A percentile compares a stretch with the other conserved stretches of the same genome.
These are phyloP conservation scores for Glyptemys insculpta DNA, from an alignment of 2,797 vertebrate species.

Conservation along the genomic window DNA sequence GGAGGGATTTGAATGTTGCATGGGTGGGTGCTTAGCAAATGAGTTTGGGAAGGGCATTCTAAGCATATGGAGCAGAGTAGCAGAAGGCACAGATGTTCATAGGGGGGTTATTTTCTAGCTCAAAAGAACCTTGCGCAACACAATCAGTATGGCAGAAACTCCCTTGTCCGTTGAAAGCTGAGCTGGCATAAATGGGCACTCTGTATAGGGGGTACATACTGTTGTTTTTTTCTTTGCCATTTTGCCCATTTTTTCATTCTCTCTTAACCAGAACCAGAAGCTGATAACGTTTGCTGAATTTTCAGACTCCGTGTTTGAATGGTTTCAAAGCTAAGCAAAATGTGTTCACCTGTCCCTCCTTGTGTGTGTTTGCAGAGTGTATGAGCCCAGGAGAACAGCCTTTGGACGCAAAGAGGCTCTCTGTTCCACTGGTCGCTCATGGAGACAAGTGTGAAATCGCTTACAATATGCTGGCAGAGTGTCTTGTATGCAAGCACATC, in stretches of 20 bases:
- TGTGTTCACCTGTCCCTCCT: not conserved
- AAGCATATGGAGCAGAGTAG: not conserved
- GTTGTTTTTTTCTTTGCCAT: not conserved
- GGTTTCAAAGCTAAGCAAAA: not conserved
- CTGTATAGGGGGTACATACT: not conserved
- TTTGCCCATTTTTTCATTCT: not conserved
- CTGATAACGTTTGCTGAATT: not conserved
- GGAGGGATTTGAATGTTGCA: not conserved
- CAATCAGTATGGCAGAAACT: not conserved
- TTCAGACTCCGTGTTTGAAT: not conserved
- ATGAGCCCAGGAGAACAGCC: not conserved
- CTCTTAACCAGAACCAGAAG: not conserved
- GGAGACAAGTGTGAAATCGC: rapidly evolving
- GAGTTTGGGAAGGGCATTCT: not conserved
- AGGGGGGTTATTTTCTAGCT: not conserved
- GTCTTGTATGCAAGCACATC: not conserved
- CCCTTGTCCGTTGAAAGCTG: rapidly evolving
- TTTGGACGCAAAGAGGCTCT: not conserved
- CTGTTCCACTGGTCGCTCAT: not conserved
- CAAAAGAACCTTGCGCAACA: not conserved
- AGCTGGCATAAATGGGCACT: rapidly evolving
- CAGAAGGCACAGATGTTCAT: slow-evolving; percentile 31
- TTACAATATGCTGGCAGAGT: rapidly evolving
- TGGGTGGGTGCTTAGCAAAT: not conserved
- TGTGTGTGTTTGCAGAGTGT: not conserved